Evolutionary conservation across 2,113 vertebrate genomes (phyloP).

Genomic region (Elaphurus davidianus): DNA sequence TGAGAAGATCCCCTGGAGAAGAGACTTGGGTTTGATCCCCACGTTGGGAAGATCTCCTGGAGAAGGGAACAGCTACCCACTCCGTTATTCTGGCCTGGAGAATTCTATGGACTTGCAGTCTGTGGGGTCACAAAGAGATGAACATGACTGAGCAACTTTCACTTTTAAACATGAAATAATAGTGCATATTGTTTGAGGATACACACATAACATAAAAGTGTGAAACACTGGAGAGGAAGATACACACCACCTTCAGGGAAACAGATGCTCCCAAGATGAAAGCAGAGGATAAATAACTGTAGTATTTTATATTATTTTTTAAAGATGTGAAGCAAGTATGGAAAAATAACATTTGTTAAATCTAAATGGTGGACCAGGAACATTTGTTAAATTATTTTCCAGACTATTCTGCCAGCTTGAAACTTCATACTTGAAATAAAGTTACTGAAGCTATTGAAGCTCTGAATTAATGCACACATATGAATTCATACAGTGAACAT

Average conservation of each 20-base stretch:
- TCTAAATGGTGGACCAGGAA: background rate
- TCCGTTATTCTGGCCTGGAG: background rate
- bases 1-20: too few species aligned
- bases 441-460: background rate
- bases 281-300: background rate
- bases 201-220: background rate
- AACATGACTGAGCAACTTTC: background rate
- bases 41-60: background rate
- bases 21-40: background rate
- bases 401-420: background rate
- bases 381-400: slow-evolving; percentile 1
- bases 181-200: background rate
- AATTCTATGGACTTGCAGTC: background rate
- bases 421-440: background rate
- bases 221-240: background rate
- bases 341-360: background rate
- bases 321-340: background rate
- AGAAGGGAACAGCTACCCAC: background rate
- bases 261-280: background rate
- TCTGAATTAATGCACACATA: background rate
- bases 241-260: background rate
- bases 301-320: background rate
- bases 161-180: background rate
- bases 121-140: background rate
- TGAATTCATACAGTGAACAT: background rate